Conservation (phyloP, 1,140 invertebrate genomes). For the Aphaenogaster floridana region DNA sequence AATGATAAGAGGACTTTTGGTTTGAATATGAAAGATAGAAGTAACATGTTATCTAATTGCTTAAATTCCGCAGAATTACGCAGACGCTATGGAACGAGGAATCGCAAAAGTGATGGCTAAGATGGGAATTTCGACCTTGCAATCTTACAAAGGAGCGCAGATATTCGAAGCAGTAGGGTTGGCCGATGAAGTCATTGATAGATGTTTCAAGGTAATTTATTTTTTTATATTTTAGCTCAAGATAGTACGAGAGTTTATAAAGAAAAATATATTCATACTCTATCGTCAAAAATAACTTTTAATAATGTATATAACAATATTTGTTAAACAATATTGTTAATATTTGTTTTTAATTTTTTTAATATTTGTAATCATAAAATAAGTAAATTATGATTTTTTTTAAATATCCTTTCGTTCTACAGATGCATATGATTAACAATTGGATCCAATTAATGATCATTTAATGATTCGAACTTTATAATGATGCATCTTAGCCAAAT, state of each 20-base stretch:
- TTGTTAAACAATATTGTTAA: too few species aligned
- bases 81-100: slow-evolving; percentile 92
- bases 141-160: slow-evolving; percentile 99
- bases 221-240: background rate
- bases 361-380: slow-evolving; percentile 6
- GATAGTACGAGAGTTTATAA: background rate
- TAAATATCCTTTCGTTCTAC: background rate
- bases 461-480: slow-evolving; percentile 72
- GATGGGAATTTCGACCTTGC: slow-evolving; percentile 99
- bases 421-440: slow-evolving; percentile 77
- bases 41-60: background rate
- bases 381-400: slow-evolving; percentile 10
- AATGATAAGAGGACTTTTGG: background rate
- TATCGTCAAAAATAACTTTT: background rate
- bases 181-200: slow-evolving; percentile 96
- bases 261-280: background rate
- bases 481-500: slow-evolving; percentile 64
- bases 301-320: background rate
- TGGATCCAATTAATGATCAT: slow-evolving; percentile 81
- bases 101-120: slow-evolving; percentile 99
- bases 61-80: slow-evolving; percentile 88
- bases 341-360: background rate
- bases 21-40: background rate
- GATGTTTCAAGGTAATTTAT: slow-evolving; percentile 93
- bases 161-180: slow-evolving; percentile 99